These are phyloP conservation scores for Lasioglossum baleicum DNA, from an alignment of 1,140 invertebrate species.

Conservation along the genomic window DNA sequence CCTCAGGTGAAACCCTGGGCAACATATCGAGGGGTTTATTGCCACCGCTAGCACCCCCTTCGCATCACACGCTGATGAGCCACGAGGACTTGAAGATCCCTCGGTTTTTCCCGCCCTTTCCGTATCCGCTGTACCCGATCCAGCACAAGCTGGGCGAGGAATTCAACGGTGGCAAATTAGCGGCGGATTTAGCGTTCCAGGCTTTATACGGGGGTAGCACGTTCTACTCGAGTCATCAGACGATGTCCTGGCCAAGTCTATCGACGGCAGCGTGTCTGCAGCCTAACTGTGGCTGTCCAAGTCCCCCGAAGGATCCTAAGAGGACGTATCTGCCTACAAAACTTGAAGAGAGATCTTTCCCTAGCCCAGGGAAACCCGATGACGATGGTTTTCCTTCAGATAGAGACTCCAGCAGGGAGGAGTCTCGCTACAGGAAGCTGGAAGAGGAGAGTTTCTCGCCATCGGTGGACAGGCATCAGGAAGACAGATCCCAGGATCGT, in stretches of 20 bases:
- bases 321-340: slow-evolving; percentile 67
- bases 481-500: slow-evolving; percentile 70
- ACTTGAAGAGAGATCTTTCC: slow-evolving; percentile 68
- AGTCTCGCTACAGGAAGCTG: slow-evolving; percentile 63
- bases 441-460: slow-evolving; percentile 48
- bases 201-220: slow-evolving; percentile 82
- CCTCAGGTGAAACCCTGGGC: slow-evolving; percentile 75
- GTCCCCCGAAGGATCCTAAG: slow-evolving; percentile 72
- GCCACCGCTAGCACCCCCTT: slow-evolving; percentile 82
- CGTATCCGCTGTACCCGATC: slow-evolving; percentile 86
- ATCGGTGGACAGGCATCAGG: slow-evolving; percentile 59
- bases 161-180: slow-evolving; percentile 79
- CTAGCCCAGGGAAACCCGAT: slow-evolving; percentile 66
- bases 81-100: slow-evolving; percentile 85
- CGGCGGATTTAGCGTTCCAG: slow-evolving; percentile 84
- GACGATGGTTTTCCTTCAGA: slow-evolving; percentile 68
- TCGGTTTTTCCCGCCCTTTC: slow-evolving; percentile 85
- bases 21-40: slow-evolving; percentile 82
- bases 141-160: slow-evolving; percentile 83
- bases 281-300: slow-evolving; percentile 74
- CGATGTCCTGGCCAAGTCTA: slow-evolving; percentile 77
- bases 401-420: slow-evolving; percentile 63
- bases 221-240: slow-evolving; percentile 77
- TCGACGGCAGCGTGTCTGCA: slow-evolving; percentile 58
- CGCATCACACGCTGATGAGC: slow-evolving; percentile 80